Conservation (phyloP, 1,140 invertebrate species). For the Brachionus sp. region DNA sequence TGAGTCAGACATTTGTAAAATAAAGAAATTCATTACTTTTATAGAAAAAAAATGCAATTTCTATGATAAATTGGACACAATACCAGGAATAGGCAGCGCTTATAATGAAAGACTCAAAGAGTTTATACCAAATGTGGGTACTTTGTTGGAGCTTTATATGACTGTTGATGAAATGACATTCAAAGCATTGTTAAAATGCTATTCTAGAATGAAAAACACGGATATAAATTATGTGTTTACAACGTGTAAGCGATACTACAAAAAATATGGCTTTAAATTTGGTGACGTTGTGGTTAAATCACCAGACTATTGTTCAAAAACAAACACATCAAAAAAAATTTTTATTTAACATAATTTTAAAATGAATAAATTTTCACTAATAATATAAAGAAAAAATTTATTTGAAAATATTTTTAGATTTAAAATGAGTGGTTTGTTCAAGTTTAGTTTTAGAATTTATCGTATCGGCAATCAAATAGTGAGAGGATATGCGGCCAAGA, state of each 20-base stretch:
- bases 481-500: conserved; percentile 12
- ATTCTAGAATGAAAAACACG: neutral
- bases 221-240: conserved; percentile 23
- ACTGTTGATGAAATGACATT: conserved; percentile 26
- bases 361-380: neutral
- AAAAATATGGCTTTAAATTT: conserved; percentile 25
- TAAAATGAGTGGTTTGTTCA: conserved; percentile 4
- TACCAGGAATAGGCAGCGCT: neutral
- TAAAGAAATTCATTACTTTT: neutral
- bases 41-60: neutral
- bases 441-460: neutral
- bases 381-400: neutral
- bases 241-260: neutral
- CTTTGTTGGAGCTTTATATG: neutral
- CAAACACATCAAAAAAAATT: neutral
- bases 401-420: neutral
- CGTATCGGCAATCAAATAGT: neutral
- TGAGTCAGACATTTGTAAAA: neutral
- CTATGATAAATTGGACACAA: neutral
- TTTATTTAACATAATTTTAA: neutral
- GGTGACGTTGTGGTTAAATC: conserved; percentile 16
- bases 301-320: neutral
- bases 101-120: neutral
- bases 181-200: neutral
- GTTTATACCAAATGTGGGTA: neutral